phyloP scores from a whole-genome alignment of 2,888 invertebrate species.

The Erebia aethiops region DNA sequence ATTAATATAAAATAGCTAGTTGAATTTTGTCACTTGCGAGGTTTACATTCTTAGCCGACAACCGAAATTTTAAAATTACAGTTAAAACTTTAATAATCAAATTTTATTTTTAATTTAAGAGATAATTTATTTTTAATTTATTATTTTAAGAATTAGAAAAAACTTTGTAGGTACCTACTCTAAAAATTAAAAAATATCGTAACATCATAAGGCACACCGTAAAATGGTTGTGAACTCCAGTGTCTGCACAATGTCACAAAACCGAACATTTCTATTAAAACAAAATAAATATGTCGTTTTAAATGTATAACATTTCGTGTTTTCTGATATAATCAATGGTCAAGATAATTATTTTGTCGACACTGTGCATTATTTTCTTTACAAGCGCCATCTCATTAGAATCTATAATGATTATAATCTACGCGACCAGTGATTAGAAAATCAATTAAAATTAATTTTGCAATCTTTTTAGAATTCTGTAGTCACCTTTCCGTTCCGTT shows the following conservation, averaged over 20 bases:
- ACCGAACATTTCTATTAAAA: neutral
- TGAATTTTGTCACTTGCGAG: neutral
- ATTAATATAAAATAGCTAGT: neutral
- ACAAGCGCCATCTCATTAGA: slow-evolving; percentile 11
- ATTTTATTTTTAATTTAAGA: too few relatives aligned
- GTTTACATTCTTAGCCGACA: neutral
- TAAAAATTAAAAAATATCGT: too few relatives aligned
- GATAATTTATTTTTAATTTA: too few relatives aligned
- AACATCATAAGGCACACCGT: neutral
- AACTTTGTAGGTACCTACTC: too few relatives aligned
- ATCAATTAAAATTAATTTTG: slow-evolving; percentile 8
- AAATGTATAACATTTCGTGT: neutral
- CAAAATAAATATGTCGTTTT: neutral
- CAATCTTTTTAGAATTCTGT: slow-evolving; percentile 13
- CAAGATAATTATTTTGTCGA: neutral
- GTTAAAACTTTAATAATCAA: too few relatives aligned
- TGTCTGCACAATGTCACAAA: neutral
- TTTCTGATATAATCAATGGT: neutral
- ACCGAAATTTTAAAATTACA: too few relatives aligned
- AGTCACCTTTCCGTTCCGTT: neutral
- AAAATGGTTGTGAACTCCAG: neutral
- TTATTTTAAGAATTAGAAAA: too few relatives aligned
- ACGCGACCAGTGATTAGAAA: slow-evolving; percentile 5
- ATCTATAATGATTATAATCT: slow-evolving; percentile 13
- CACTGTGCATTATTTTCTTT: slow-evolving; percentile 3